These are phyloP conservation scores for Montipora cactus DNA, from an alignment of 64 coral and sea anemone species.

Conservation along the genomic window DNA sequence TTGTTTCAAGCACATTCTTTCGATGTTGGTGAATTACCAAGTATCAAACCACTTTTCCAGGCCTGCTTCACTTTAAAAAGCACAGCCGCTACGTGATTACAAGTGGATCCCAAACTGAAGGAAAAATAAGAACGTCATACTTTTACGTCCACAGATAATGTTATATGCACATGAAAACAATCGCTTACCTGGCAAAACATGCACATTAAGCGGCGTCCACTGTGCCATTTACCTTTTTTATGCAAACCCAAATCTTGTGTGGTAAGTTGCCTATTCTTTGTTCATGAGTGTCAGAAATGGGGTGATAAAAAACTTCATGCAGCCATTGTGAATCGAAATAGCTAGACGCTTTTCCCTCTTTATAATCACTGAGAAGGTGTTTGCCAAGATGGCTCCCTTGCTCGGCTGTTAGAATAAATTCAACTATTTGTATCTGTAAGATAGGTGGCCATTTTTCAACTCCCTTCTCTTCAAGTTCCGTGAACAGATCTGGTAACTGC, in stretches of 20 bases:
- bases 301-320: slow-evolving; percentile 70
- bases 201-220: slow-evolving; percentile 31
- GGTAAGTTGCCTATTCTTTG: slow-evolving; percentile 67
- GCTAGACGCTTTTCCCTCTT: slow-evolving; percentile 77
- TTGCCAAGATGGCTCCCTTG: slow-evolving; percentile 51
- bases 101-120: slow-evolving; percentile 60
- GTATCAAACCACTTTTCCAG: slow-evolving; percentile 71
- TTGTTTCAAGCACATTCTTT: slow-evolving; percentile 77
- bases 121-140: neutral
- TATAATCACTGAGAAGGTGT: slow-evolving; percentile 80
- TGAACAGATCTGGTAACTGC: slow-evolving; percentile 73
- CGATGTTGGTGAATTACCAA: slow-evolving; percentile 60
- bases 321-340: slow-evolving; percentile 82
- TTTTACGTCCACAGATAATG: neutral
- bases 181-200: slow-evolving; percentile 79
- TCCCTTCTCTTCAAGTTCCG: slow-evolving; percentile 69
- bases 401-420: slow-evolving; percentile 73
- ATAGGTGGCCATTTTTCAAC: slow-evolving; percentile 78
- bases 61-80: slow-evolving; percentile 78
- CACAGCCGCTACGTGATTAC: slow-evolving; percentile 63
- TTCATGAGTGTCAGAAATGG: slow-evolving; percentile 20
- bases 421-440: slow-evolving; percentile 52
- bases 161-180: neutral
- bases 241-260: slow-evolving; percentile 69
- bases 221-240: slow-evolving; percentile 59